These are phyloP conservation scores for Corythornis madagascariensis DNA, from an alignment of 2,113 vertebrate genomes.

Conservation along the genomic window DNA sequence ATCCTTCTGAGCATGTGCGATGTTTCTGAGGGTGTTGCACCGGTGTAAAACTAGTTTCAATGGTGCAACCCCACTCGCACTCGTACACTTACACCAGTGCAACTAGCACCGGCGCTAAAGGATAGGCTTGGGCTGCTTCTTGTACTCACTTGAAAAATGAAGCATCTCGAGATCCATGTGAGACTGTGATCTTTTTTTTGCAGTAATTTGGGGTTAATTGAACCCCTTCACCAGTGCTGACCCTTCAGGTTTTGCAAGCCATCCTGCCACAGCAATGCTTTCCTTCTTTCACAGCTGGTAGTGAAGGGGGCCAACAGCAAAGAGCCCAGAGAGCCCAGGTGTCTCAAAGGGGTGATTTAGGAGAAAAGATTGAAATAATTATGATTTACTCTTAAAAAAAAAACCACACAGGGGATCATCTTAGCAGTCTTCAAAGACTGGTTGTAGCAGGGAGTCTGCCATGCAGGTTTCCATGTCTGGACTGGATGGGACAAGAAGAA, in stretches of 20 bases:
- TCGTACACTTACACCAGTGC: too few relatives aligned
- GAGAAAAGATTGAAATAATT: neutral
- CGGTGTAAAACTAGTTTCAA: too few relatives aligned
- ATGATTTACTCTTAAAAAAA: neutral
- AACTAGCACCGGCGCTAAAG: too few relatives aligned
- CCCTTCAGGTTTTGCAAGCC: neutral
- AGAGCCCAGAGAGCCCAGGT: neutral
- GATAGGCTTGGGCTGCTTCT: too few relatives aligned
- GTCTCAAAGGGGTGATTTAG: neutral
- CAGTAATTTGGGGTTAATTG: neutral
- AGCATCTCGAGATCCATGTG: neutral
- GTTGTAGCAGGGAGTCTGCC: neutral
- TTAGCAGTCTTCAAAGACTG: neutral
- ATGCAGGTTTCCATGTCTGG: neutral
- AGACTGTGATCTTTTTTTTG: neutral
- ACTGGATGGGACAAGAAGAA: neutral
- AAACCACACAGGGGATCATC: neutral
- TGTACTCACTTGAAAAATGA: neutral
- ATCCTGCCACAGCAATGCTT: neutral
- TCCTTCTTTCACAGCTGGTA: neutral
- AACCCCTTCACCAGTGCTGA: neutral
- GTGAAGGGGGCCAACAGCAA: neutral
- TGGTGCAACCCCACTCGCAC: too few relatives aligned
- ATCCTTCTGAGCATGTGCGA: too few relatives aligned
- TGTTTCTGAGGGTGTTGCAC: too few relatives aligned